Evolutionary conservation across 2,113 vertebrate species (phyloP), one percentile per base, ranked within the genome.

Genomic region (Sarotherodon lohbergeri): DNA sequence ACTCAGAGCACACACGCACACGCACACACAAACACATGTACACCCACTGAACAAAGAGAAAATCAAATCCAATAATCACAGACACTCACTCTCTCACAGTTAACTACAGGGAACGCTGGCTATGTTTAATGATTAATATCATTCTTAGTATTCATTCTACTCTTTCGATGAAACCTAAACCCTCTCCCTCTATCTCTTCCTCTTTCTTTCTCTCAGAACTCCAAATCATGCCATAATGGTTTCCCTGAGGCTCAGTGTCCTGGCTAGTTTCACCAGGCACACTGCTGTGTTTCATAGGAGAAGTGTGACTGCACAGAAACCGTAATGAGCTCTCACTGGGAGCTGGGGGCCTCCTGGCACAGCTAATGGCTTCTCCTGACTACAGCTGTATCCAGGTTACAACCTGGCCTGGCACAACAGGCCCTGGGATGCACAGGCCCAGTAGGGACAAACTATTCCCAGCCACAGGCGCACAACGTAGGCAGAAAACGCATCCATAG

Each of bases 291-390:
- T 94, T 94, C 93, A 93, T 94, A 94, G 91, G 54, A 93, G 90
- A 95, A 95, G 92, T 95, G 95, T 93, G 94, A 94, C 94, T 93
- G 93, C 94, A 95, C 94, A 96, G 95, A 95, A 94, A 95, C 93
- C 85, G 88, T 95, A 95, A 96, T 95, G 94, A 95, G 92, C 92
- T 90, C 93, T 95, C 93, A 83, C 90, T 94, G 95, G 94, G 95
- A 94, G 88, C 92, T 24, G 80, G 84, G 84, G 90, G 93, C 90
- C 94, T 94, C 92, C 93, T 93, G 95, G 94, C 92, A 87, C 90
- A 61, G 86, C 92, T 95, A 96, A 95, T 95, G 91, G 94, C 91
- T 95, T 91, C 91, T 95, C 92, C 95, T 93, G 93, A 94, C 94
- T 89, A 86, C 94, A 95, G 95, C 93, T 95, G 94, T 93, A 94